Base-by-base conservation (phyloP, 1,140 invertebrate genomes). In the Thaumatotibia leucotreta region DNA sequence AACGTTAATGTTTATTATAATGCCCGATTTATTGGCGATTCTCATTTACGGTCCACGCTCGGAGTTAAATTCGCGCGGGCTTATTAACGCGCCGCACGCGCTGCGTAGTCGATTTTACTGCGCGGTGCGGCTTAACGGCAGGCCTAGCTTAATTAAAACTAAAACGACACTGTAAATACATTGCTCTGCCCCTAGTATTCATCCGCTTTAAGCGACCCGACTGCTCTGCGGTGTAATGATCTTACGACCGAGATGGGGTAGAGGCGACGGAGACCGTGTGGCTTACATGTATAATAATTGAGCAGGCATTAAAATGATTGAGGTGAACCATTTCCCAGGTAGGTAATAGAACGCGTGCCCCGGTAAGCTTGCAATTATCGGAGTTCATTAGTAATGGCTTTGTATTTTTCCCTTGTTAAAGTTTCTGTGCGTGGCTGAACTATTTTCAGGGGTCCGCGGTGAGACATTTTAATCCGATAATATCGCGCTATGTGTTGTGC, bases 1-100 rank as follows among this genome's bases (percentile, higher is more conserved):
- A 84, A 86, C 79, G 76, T 80, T 86, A 82, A 86, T 86, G 80
- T 83, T 86, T 83, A 89, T 89, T 88, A 83, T 83, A 83, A 86
- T 82, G 82, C 69, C 75, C 79, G 79, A 84, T 87, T 87, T 85
- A 88, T 84, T 84, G 77, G 77, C 76, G 72, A 86, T 86, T 86
- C 80, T 77, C 76, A 82, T 84, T 86, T 78, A 82, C 74, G 71
- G 75, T 73, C 66, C 70, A 75, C 73, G 76, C 63, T 72, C 70
- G 64, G 73, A 77, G 78, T 80, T 81, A 82, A 82, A 84, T 79
- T 80, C 74, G 72, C 77, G 68, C 67, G 64, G 72, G 82, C 75
- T 82, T 86, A 83, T 85, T 83, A 86, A 75, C 79, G 75, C 70
- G 69, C 69, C 78, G 72, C 74, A 79, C 74, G 74, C 77, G 76